Conservation (phyloP, 92 coral and sea anemone species). For the Porites divaricata region DNA sequence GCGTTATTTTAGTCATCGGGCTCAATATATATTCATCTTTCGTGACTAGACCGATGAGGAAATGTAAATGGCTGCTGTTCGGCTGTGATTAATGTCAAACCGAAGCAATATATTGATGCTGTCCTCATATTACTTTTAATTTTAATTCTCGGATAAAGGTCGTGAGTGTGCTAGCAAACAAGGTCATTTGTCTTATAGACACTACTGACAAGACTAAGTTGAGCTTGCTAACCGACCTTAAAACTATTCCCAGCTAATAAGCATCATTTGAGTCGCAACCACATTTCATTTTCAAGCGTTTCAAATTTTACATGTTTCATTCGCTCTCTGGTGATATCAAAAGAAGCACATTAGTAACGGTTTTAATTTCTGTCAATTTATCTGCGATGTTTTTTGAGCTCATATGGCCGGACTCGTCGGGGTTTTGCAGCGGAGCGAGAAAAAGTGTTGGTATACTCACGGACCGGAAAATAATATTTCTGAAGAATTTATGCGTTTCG, state of each 20-base stretch:
- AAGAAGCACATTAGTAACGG: background rate
- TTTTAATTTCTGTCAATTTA: background rate
- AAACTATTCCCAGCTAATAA: background rate
- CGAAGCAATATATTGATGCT: background rate
- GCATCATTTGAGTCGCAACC: background rate
- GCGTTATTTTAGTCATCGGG: conserved; percentile 26
- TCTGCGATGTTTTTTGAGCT: background rate
- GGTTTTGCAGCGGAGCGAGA: conserved; percentile 1
- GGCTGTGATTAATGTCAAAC: background rate
- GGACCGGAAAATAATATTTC: background rate
- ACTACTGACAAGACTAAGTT: background rate
- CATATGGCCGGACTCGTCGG: background rate
- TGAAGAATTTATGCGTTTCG: background rate
- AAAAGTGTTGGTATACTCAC: background rate
- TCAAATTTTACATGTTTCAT: background rate
- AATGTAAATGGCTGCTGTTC: background rate
- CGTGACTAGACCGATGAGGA: conserved; percentile 18
- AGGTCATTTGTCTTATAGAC: background rate
- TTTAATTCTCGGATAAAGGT: background rate
- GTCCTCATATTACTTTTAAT: background rate
- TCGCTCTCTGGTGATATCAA: background rate
- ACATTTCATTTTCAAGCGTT: background rate
- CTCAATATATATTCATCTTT: conserved; percentile 28
- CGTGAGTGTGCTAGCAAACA: background rate
- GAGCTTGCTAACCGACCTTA: background rate